Conservation (phyloP, 2,888 invertebrate species). For the Xiphydria camelus region DNA sequence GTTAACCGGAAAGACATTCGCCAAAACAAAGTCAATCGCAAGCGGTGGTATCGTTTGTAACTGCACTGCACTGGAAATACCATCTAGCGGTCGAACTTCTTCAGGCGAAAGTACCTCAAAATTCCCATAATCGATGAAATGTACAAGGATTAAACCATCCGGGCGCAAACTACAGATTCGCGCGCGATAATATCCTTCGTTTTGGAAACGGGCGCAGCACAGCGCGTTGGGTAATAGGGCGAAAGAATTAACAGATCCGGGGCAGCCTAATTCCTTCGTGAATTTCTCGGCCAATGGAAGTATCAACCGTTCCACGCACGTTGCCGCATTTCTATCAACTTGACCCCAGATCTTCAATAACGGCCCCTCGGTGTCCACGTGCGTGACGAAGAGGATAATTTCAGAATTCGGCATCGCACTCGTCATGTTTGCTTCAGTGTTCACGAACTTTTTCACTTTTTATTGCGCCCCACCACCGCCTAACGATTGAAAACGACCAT, state of each 20-base stretch:
- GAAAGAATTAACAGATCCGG: slow-evolving; percentile 33
- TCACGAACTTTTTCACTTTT: too few relatives aligned
- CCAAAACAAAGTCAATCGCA: slow-evolving; percentile 65
- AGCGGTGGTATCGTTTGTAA: slow-evolving; percentile 60
- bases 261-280: slow-evolving; percentile 56
- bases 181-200: slow-evolving; percentile 68
- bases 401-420: slow-evolving; percentile 20
- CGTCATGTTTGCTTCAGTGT: slow-evolving; percentile 29
- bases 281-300: slow-evolving; percentile 53
- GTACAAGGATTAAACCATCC: slow-evolving; percentile 66
- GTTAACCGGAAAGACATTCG: slow-evolving; percentile 61
- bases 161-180: slow-evolving; percentile 61
- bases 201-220: slow-evolving; percentile 71
- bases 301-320: slow-evolving; percentile 62
- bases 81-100: slow-evolving; percentile 64
- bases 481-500: too few relatives aligned
- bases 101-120: slow-evolving; percentile 64
- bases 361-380: slow-evolving; percentile 70
- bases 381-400: slow-evolving; percentile 63
- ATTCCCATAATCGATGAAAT: slow-evolving; percentile 72
- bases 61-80: slow-evolving; percentile 59
- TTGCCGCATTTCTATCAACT: slow-evolving; percentile 60
- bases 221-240: slow-evolving; percentile 60
- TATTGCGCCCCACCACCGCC: too few relatives aligned
- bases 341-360: slow-evolving; percentile 77